A percentile compares a stretch with the other conserved stretches of the same genome.
These are phyloP conservation scores for Chymomyza amoena DNA, from an alignment of 2,888 invertebrate genomes.

Conservation along the genomic window DNA sequence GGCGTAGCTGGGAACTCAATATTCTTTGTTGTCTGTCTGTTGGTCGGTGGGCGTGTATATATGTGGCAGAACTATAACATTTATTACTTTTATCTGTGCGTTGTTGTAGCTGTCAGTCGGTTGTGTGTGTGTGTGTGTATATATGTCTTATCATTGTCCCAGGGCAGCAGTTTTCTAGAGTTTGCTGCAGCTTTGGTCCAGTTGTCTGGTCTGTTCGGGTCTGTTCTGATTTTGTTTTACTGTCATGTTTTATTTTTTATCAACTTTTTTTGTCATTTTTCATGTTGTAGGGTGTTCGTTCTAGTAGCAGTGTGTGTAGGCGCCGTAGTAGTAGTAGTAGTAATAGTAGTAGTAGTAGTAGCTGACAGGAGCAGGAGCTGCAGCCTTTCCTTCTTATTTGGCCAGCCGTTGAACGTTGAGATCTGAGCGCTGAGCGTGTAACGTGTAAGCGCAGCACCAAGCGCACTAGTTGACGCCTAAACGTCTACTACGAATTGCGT, in stretches of 20 bases:
- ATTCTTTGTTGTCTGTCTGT: constrained; percentile 23
- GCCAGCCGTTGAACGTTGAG: constrained; percentile 16
- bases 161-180: constrained; percentile 14
- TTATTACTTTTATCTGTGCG: constrained; percentile 1
- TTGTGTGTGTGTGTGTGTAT: background rate
- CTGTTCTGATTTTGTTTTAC: constrained; percentile 57
- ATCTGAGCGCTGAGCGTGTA: constrained; percentile 57
- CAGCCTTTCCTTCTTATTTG: constrained; percentile 5
- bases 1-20: constrained; percentile 8
- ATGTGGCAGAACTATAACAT: background rate
- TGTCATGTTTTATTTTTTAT: constrained; percentile 33
- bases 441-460: constrained; percentile 79
- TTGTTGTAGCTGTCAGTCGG: background rate
- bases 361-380: constrained; percentile 8
- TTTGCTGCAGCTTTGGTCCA: constrained; percentile 42
- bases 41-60: background rate
- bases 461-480: constrained; percentile 80
- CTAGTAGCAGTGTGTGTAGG: constrained; percentile 13
- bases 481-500: constrained; percentile 80
- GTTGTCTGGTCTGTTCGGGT: constrained; percentile 28
- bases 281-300: constrained; percentile 11
- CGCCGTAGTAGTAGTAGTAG: background rate
- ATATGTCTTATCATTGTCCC: background rate
- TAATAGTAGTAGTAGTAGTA: background rate
- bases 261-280: background rate